Conservation (phyloP, 37 sponge, comb jelly and placozoan genomes). For the Halichondria panicea region DNA sequence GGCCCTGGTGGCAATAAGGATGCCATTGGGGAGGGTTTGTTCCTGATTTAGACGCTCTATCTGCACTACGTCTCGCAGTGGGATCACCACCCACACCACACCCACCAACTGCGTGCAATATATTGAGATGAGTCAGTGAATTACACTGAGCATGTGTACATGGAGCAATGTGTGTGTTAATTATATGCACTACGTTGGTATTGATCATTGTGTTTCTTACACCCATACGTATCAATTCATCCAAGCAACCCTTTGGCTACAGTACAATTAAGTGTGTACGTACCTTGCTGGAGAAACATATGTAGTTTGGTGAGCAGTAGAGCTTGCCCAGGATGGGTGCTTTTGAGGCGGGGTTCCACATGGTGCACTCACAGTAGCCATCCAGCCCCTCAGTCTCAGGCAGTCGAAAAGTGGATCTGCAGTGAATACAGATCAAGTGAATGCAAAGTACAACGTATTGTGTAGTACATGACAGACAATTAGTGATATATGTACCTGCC, state of each 20-base stretch:
- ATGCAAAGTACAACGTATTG: too few species aligned
- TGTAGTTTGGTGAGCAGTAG: conserved; percentile 72
- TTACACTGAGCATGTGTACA: background rate
- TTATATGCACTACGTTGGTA: too few species aligned
- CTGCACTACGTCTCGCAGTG: conserved; percentile 69
- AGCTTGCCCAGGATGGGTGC: conserved; percentile 66
- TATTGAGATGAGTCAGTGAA: too few species aligned
- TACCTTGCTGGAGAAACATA: conserved; percentile 87
- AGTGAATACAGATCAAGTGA: too few species aligned
- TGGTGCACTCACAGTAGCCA: conserved; percentile 74
- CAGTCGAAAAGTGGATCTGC: conserved; percentile 57
- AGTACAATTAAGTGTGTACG: background rate
- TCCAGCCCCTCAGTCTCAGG: conserved; percentile 75
- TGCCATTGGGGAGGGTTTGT: conserved; percentile 20
- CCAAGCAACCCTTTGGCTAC: background rate
- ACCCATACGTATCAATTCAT: background rate
- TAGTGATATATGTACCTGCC: too few species aligned
- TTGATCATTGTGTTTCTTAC: background rate
- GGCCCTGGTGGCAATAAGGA: conserved; percentile 55
- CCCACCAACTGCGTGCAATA: conserved; percentile 25
- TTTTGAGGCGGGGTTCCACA: conserved; percentile 77
- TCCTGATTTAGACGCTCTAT: conserved; percentile 59
- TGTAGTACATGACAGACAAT: too few species aligned
- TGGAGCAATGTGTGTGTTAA: too few species aligned
- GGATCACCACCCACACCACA: conserved; percentile 75